Evolutionary conservation across 1,140 invertebrate species (phyloP).

Genomic region (Penaeus vannamei): DNA sequence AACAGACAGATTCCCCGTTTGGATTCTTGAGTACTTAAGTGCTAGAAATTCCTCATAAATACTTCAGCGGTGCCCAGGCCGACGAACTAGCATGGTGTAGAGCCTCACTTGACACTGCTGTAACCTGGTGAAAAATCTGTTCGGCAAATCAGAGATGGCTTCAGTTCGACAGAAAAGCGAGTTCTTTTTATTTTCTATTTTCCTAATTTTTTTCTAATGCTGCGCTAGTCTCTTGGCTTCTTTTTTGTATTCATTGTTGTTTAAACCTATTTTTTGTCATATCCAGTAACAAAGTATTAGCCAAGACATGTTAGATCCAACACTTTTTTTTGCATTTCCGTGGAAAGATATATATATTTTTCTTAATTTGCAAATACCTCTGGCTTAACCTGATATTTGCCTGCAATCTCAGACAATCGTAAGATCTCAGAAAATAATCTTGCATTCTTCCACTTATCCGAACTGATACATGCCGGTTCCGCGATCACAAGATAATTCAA

Average conservation of each 20-base stretch:
- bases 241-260: neutral
- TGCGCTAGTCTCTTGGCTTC: neutral
- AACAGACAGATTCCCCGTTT: neutral
- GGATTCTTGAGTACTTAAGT: slow-evolving; percentile 34
- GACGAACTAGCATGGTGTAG: slow-evolving; percentile 20
- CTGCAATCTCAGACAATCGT: too few species aligned
- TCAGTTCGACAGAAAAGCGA: neutral
- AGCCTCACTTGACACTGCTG: slow-evolving; percentile 25
- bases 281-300: too few species aligned
- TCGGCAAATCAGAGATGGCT: slow-evolving; percentile 27
- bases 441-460: neutral
- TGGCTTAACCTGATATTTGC: too few species aligned
- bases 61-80: slow-evolving; percentile 16
- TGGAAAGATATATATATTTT: too few species aligned
- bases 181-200: neutral
- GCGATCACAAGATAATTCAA: slow-evolving; percentile 3
- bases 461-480: neutral
- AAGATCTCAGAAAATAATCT: neutral
- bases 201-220: neutral
- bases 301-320: too few species aligned
- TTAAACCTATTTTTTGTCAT: too few species aligned
- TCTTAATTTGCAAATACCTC: too few species aligned
- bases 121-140: slow-evolving; percentile 19
- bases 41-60: slow-evolving; percentile 51
- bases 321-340: too few species aligned